Base-by-base conservation (phyloP, 2,888 invertebrate genomes). In the Panopea generosa region DNA sequence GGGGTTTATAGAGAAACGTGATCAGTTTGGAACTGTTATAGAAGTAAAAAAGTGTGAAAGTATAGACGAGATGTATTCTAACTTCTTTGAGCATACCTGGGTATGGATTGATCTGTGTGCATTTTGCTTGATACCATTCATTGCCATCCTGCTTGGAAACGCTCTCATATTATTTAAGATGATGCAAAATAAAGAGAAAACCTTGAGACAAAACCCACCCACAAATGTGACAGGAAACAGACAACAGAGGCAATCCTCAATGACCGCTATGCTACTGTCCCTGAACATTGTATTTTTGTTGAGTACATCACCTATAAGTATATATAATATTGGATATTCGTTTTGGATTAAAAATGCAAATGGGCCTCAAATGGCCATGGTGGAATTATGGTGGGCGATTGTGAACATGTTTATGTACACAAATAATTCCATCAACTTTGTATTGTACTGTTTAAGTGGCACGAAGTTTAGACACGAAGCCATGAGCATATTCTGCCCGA, bases 101-200 rank as follows among this genome's bases (percentile, higher is more conserved):
- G 85, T 87, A 9, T 89, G 87, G 86, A 83, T 90, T 27, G 90
- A 90, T 77, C 71, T 88, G n/a, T 75, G 81, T 47, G 70, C 83
- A 7, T 89, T 84, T 72, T 85, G 84, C 55, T 53, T 87, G 9
- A 59, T 90, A n/a, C 90, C 90, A 1, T 87, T 86, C 20, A 11
- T 74, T 24, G 67, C 89, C 18, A 77, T 90, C 27, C 66, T 89
- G 9, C 52, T 83, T 26, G 88, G 86, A 11, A 90, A 90, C 73
- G 29, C 77, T 9, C 80, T 83, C 40, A 90, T 90, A 55, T 67
- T 88, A 2, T 57, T 80, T 7, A 85, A 84, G 70, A 82, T 88
- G 4, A 24, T 84, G 2, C 38, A 76, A 26, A 86, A 82, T 6
- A 70, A 74, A 26, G 69, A 57, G 16, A 81, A 77, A 43, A 40